phyloP scores from a whole-genome alignment of 1,140 invertebrate species.

The Myzus persicae region DNA sequence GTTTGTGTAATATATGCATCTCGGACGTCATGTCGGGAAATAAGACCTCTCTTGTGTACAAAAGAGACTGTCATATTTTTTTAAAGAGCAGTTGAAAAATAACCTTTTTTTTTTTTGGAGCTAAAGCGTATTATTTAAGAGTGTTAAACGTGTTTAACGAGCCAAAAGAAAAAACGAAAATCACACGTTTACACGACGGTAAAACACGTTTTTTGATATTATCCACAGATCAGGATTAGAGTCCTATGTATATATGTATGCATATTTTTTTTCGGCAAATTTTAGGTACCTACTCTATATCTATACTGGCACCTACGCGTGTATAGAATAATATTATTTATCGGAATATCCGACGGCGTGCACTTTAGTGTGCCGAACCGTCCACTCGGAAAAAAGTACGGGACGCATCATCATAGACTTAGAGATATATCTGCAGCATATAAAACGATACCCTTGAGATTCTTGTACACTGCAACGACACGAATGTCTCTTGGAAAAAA shows the following conservation, averaged over 20 bases:
- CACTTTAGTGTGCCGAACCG: background rate
- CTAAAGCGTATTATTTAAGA: conserved; percentile 11
- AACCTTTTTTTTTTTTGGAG: background rate
- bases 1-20: background rate
- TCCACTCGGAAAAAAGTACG: background rate
- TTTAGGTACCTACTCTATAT: background rate
- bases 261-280: background rate
- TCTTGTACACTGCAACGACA: background rate
- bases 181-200: conserved; percentile 27
- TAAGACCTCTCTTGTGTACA: background rate
- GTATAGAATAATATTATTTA: background rate
- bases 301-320: too few species aligned
- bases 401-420: background rate
- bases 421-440: background rate
- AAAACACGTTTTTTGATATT: conserved; percentile 34
- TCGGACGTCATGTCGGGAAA: conserved; percentile 3
- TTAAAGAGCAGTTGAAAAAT: conserved; percentile 24
- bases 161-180: conserved; percentile 1
- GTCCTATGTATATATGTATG: background rate
- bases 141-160: conserved; percentile 38
- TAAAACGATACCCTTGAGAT: background rate
- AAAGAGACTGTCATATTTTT: conserved; percentile 12
- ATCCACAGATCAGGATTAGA: background rate
- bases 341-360: background rate
- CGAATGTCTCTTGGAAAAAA: background rate